Base-by-base conservation (phyloP, 2,113 vertebrate species). In the Leptocoma aspasia region DNA sequence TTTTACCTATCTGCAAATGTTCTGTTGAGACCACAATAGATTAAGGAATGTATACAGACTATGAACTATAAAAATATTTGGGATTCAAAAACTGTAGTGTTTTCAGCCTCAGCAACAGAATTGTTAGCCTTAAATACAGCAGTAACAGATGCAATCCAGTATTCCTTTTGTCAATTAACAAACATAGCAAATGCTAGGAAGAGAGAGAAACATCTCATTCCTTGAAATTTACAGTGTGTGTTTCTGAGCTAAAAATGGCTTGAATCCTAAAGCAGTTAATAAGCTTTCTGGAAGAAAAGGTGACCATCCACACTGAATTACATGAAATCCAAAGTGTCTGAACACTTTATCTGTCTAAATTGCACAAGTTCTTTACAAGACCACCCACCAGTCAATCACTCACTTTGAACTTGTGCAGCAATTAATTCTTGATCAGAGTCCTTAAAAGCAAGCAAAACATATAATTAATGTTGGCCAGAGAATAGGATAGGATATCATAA, bases 121-220 rank as follows among this genome's bases (percentile, higher is more conserved):
- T 53, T 78, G 47, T 78, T 93, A 89, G 49, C 41, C 54, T 78
- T 37, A 80, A 75, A 80, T 80, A 83, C 69, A 60, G 49, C 71
- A 90, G 87, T 50, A 88, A 53, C 52, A 94, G 86, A 83, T 90
- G 52, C 82, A 88, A 83, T 70, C 47, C 60, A 78, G 26, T 50
- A 44, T 86, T 83, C 60, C 54, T 89, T 96, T 90, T 93, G 66
- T 92, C 72, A 59, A 50, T 85, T 92, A 88, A 75, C n/a, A 91
- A 87, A 88, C 75, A 71, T 24, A 94, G 60, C 9, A 14, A 94
- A 77, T 92, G 79, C 66, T 77, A 37, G 42, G 41, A 69, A 92
- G 61, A 80, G 49, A 61, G 72, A 94, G 31, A 64, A 77, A 60
- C 93, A 49, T 35, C n/a, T 82, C 21, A 35, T 81, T 90, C 80